Base-by-base conservation (phyloP, 2,888 invertebrate genomes). In the Autographa pulchrina region DNA sequence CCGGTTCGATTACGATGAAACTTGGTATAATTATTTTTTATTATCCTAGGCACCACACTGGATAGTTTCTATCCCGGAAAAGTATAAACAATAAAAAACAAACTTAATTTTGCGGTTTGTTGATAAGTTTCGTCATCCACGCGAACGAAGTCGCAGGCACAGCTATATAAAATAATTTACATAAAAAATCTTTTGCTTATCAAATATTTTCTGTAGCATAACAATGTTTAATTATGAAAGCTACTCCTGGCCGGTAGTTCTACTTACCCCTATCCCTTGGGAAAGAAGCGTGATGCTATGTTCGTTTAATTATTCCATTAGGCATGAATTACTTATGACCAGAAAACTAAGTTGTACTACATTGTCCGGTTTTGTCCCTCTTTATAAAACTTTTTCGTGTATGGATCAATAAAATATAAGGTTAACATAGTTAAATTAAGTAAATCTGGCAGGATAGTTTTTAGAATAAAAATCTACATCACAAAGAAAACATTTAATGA, bases 241-340 rank as follows among this genome's bases (percentile, higher is more conserved):
- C 6, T 8, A 16, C 4, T 18, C 18, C 18, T 18, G 54, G 18
- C 11, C 4, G 20, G 9, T 54, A 20, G 54, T 56, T 56, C 54
- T 25, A 54, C 20, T 54, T 54, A 56, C 54, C 54, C 54, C 54
- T 48, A 56, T 56, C 54, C 54, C 54, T 13, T 11, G 54, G 54
- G 54, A 25, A 56, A 25, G 25, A 56, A 20, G 25, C 54, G 54
- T 56, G 54, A 56, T 56, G 54, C 25, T 11, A 25, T 56, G 54
- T n/a, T 48, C 54, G 54, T 56, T 56, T 56, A 20, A 56, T 56
- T 56, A 56, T 56, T 56, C 54, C 13, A 56, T 56, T 11, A 13
- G 20, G 11, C 54, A 54, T 54, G 54, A 54, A 48, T 48, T 6
- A 48, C n/a, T 48, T n/a, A 48, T 48, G 48, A 8, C 48, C n/a